Evolutionary conservation across 2,888 invertebrate genomes (phyloP).

Genomic region (Oithona nana): DNA sequence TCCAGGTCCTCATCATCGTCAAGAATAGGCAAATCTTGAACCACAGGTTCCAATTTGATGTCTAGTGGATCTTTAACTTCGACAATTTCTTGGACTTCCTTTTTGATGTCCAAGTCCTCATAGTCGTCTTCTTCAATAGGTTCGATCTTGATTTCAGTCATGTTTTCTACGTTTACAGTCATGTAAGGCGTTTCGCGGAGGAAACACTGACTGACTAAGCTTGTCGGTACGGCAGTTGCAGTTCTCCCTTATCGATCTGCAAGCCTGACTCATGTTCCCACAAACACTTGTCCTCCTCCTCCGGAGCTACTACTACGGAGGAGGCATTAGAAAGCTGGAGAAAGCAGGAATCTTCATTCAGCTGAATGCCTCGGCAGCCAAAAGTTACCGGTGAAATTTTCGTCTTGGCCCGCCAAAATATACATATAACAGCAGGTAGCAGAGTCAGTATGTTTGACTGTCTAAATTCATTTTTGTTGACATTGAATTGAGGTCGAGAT

Average conservation of each 20-base stretch:
- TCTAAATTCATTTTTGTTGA: too few relatives aligned
- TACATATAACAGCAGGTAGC: too few relatives aligned
- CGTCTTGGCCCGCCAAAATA: too few relatives aligned
- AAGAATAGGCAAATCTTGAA: neutral
- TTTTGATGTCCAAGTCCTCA: neutral
- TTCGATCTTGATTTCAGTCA: neutral
- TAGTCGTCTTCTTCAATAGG: neutral
- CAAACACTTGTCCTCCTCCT: neutral
- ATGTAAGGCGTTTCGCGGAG: neutral
- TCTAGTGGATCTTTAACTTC: neutral
- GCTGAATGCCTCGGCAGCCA: too few relatives aligned
- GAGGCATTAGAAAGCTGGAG: neutral
- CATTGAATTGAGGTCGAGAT: too few relatives aligned
- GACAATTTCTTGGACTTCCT: neutral
- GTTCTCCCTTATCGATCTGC: neutral
- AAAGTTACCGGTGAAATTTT: too few relatives aligned
- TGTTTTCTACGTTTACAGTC: neutral
- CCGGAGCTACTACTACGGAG: too few relatives aligned
- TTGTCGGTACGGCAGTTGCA: neutral
- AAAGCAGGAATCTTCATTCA: neutral
- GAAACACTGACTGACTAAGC: neutral
- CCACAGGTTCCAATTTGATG: neutral
- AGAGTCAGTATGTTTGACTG: too few relatives aligned
- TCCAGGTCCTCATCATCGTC: neutral
- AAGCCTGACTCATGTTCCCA: neutral